phyloP scores from a whole-genome alignment of 2,113 vertebrate genomes.

The Sinocyclocheilus grahami region DNA sequence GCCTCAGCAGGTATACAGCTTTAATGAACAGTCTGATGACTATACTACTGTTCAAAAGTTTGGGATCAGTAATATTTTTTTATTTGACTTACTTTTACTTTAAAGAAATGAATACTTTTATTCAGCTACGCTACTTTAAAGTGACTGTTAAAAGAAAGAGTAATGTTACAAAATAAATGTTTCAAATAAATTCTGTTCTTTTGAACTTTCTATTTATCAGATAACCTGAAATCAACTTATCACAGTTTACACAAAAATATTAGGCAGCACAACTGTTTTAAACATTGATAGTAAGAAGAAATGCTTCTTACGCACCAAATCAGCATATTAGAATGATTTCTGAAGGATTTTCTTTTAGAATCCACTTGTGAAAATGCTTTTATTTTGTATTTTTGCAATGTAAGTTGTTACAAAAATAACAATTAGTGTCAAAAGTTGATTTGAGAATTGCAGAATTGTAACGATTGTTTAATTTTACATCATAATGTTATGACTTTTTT shows the following conservation, averaged over 20 bases:
- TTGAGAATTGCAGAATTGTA: background rate
- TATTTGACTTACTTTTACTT: background rate
- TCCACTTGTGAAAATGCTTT: background rate
- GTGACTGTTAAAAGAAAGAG: background rate
- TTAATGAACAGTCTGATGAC: background rate
- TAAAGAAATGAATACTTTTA: background rate
- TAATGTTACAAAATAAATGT: background rate
- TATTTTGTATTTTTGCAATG: background rate
- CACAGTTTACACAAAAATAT: background rate
- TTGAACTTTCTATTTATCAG: background rate
- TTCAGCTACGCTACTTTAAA: background rate
- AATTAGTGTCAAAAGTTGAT: background rate
- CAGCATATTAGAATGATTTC: background rate
- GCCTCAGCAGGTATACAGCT: background rate
- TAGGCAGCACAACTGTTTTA: background rate
- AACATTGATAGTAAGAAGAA: background rate
- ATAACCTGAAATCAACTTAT: background rate
- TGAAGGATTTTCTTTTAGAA: background rate
- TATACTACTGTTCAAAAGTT: background rate
- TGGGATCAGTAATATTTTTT: background rate
- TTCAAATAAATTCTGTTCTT: background rate
- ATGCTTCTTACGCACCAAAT: background rate
- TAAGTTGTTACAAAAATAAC: background rate
- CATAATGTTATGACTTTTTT: background rate
- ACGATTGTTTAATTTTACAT: background rate